These are phyloP conservation scores for Lutjanus erythropterus DNA, from an alignment of 2,113 vertebrate species.

Conservation along the genomic window DNA sequence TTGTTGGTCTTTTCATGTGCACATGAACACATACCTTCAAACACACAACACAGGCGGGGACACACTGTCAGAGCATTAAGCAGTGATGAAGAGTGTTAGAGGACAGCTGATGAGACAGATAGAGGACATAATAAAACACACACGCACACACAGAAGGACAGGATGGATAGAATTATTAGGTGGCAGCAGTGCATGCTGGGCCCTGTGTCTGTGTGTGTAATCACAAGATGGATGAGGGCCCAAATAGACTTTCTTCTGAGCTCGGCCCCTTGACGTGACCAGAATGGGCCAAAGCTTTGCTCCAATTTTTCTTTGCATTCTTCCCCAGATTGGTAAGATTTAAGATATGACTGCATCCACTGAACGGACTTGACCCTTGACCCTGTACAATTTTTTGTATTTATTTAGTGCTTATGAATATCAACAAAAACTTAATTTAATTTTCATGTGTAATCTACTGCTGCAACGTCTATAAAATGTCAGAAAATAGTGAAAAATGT, in stretches of 20 bases:
- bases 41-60: neutral
- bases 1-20: conserved; percentile 5
- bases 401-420: too few species aligned
- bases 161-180: conserved; percentile 74
- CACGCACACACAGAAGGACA: conserved; percentile 27
- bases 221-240: conserved; percentile 79
- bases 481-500: too few species aligned
- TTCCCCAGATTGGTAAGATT: neutral
- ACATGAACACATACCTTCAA: neutral
- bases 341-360: neutral
- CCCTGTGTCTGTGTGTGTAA: conserved; percentile 60
- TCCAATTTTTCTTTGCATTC: neutral
- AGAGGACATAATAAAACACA: conserved; percentile 52
- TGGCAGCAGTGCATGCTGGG: conserved; percentile 55
- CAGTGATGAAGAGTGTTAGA: conserved; percentile 67
- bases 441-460: too few species aligned
- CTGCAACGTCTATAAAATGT: too few species aligned
- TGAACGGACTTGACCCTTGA: neutral
- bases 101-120: conserved; percentile 64
- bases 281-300: conserved; percentile 3
- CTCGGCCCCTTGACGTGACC: conserved; percentile 41
- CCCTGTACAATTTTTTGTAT: neutral
- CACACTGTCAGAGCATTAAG: conserved; percentile 38
- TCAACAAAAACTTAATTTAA: too few species aligned
- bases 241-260: conserved; percentile 72